Conservation (phyloP, 2,113 vertebrate genomes). For the Erythrolamprus reginae region DNA sequence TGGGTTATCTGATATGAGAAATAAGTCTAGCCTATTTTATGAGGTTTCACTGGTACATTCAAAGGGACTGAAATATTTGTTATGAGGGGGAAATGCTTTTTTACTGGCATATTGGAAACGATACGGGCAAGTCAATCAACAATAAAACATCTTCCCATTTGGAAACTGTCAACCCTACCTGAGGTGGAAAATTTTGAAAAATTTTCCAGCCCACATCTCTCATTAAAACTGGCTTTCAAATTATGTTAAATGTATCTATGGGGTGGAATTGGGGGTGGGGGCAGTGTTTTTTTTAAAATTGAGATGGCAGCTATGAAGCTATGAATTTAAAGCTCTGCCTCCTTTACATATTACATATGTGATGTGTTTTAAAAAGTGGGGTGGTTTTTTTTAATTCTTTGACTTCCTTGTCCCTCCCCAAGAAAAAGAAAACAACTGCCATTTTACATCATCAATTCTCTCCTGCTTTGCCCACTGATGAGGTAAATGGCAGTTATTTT, state of each 20-base stretch:
- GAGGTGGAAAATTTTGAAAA: neutral
- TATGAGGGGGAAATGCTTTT: neutral
- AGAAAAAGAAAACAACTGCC: neutral
- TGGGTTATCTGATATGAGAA: neutral
- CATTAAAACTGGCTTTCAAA: neutral
- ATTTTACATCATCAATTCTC: neutral
- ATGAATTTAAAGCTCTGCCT: neutral
- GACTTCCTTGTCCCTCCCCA: neutral
- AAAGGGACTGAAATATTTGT: neutral
- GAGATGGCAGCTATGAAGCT: neutral
- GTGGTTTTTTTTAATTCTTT: neutral
- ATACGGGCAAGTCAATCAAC: neutral
- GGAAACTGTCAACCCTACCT: neutral
- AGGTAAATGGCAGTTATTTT: neutral
- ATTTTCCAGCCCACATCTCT: neutral
- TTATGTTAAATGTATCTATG: neutral
- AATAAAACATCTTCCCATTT: neutral
- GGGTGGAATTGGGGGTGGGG: neutral
- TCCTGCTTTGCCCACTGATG: neutral
- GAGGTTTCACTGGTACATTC: neutral
- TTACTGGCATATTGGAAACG: neutral
- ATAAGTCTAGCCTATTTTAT: neutral
- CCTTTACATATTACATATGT: neutral
- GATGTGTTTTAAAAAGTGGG: neutral
- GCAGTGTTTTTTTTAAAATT: neutral